Evolutionary conservation across 1,140 invertebrate species (phyloP).

Genomic region (Thalassaphorura encarpata): DNA sequence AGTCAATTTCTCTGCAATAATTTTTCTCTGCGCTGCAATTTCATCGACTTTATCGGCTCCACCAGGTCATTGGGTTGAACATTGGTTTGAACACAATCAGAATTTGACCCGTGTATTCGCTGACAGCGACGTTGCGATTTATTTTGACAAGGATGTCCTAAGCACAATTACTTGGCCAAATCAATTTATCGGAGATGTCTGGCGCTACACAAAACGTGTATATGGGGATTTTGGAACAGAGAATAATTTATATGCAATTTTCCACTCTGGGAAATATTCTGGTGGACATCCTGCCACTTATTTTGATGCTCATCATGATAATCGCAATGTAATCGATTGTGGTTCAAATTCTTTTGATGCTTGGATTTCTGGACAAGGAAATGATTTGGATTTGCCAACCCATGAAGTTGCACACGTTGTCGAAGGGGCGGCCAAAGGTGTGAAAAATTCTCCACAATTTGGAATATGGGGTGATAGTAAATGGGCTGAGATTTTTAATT

Average conservation of each 20-base stretch:
- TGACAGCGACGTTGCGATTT: constrained; percentile 16
- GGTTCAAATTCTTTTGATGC: constrained; percentile 8
- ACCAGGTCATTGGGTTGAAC: constrained; percentile 1
- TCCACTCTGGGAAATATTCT: constrained; percentile 19
- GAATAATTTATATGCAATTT: constrained; percentile 23
- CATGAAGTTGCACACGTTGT: constrained; percentile 30
- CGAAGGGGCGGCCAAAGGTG: constrained; percentile 14
- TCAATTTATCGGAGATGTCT: constrained; percentile 11
- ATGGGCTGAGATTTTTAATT: constrained; percentile 31
- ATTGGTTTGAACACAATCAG: constrained; percentile 12
- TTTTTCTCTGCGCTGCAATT: too few species aligned
- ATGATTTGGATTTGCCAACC: constrained; percentile 18
- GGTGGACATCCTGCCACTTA: constrained; percentile 23
- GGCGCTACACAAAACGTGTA: constrained; percentile 14
- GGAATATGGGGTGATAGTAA: constrained; percentile 28
- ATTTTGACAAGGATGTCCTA: constrained; percentile 12
- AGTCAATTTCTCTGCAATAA: too few species aligned
- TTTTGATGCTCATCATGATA: constrained; percentile 14
- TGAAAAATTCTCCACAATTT: constrained; percentile 22
- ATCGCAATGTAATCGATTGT: constrained; percentile 16
- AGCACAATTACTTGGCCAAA: constrained; percentile 8
- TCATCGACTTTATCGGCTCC: too few species aligned
- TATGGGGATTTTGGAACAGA: constrained; percentile 24
- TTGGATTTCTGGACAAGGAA: constrained; percentile 9
- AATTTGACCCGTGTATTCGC: constrained; percentile 4